Base-by-base conservation (phyloP, 1,140 invertebrate species). In the Ectropis grisescens region DNA sequence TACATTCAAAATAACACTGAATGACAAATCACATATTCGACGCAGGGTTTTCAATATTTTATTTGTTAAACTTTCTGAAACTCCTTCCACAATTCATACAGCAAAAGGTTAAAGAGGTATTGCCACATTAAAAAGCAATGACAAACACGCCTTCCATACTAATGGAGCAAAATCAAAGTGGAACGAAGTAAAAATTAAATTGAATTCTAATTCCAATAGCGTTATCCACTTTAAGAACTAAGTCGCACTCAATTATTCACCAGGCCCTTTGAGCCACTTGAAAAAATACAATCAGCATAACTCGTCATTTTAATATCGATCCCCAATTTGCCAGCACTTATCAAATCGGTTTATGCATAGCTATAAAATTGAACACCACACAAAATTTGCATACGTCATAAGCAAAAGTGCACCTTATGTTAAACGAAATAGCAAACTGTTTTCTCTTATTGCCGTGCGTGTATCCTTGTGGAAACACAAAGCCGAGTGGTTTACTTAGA, bases 221-320 rank as follows among this genome's bases (percentile, higher is more conserved):
- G n/a, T n/a, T n/a, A n/a, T n/a, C n/a, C n/a, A n/a, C n/a, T n/a
- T n/a, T n/a, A n/a, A 57, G 60, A 67, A 61, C 52, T 58, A 62
- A 75, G 61, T 60, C 58, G 50, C 61, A 62, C 69, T 76, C 69
- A 74, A 72, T 70, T 70, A 75, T 76, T 74, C 74, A 79, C 50
- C 68, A 49, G 56, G 58, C 69, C 65, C 66, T 58, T 48, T 39
- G 39, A 55, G 58, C 55, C 75, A 74, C 75, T 80, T 67, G 66
- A 75, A 80, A 80, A 80, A 75, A 80, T 75, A 71, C 69, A 80
- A 80, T 80, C 75, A 80, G 75, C 75, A 76, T 76, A 80, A 80
- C 71, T 75, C 71, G 67, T 76, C 71, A 74, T 68, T 75, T 66
- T 69, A 71, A 74, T 71, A 76, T 80, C 68, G 75, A 76, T 78